Evolutionary conservation across 2,797 vertebrate genomes (phyloP).

Genomic region (Neomorphus geoffroyi): DNA sequence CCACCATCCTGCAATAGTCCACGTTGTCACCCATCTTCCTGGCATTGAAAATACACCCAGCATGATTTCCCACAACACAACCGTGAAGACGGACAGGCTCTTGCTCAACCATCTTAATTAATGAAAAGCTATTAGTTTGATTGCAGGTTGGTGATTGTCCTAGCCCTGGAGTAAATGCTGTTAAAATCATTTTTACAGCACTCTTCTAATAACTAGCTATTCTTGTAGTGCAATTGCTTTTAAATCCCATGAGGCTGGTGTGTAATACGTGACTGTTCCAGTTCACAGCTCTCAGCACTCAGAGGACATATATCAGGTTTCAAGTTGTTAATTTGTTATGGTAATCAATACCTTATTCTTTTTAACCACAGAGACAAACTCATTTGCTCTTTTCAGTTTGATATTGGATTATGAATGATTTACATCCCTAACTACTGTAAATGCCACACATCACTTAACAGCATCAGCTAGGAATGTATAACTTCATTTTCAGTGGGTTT

Average conservation of each 20-base stretch:
- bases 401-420: slow-evolving; percentile 49
- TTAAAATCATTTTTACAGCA: slow-evolving; percentile 60
- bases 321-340: slow-evolving; percentile 60
- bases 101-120: slow-evolving; percentile 41
- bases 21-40: neutral
- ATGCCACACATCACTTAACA: neutral
- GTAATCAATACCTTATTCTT: slow-evolving; percentile 59
- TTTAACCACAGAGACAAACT: slow-evolving; percentile 52
- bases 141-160: slow-evolving; percentile 48
- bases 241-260: slow-evolving; percentile 34
- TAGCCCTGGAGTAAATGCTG: slow-evolving; percentile 21
- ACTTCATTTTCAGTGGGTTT: neutral
- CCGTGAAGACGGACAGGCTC: neutral
- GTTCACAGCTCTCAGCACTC: slow-evolving; percentile 30
- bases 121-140: slow-evolving; percentile 57
- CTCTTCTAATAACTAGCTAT: slow-evolving; percentile 60
- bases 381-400: slow-evolving; percentile 36
- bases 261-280: slow-evolving; percentile 48
- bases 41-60: neutral
- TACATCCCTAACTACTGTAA: slow-evolving; percentile 34
- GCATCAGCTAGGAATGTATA: neutral
- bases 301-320: slow-evolving; percentile 51
- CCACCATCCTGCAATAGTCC: neutral
- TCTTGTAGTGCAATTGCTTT: slow-evolving; percentile 61
- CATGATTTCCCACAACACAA: slow-evolving; percentile 6